Evolutionary conservation across 2,113 vertebrate genomes (phyloP), one percentile per base, ranked within the genome.

Genomic region (Natator depressus): DNA sequence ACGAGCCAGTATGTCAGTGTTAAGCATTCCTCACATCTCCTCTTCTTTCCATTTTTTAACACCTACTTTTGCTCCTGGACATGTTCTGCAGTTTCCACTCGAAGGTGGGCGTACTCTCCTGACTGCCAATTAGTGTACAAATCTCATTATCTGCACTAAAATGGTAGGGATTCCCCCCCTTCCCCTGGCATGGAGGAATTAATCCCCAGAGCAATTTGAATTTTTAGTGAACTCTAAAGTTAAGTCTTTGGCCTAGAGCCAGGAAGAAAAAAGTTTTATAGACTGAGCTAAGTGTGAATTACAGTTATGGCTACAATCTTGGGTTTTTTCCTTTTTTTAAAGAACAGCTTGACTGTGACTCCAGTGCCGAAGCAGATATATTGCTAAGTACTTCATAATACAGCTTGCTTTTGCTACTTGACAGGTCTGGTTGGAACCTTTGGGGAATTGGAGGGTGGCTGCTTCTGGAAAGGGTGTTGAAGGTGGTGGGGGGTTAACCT

Each of bases 241-340:
- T 93, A 94, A 85, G 91, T 55, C 49, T 13, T 80, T 96, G 97
- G 95, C 91, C 89, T 55, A 57, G 51, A 87, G 96, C 95, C 97
- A 97, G 87, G 55, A 82, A 93, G 65, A 89, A 88, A 94, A 91
- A 97, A 87, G 78, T 95, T 96, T 96, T 97, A 96, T 95, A 76
- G 95, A 85, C 90, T 96, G 96, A 96, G 91, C 95, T 97, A 97
- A 97, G 96, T 0, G 47, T 95, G 96, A 96, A 93, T 94, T 96
- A 91, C 93, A 80, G 93, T 93, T 93, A 83, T 75, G 88, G 82
- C 93, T 80, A 84, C 0, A 2, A 29, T 50, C 12, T 42, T 35
- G 14, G 16, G 5, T 6, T 3, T 50, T 3, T 7, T 4, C 13
- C 2, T 16, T 9, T 59, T 13, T n/a, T 76, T 35, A 35, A 84